phyloP scores from a whole-genome alignment of 2,888 invertebrate species.

The Pegoplata infirma region DNA sequence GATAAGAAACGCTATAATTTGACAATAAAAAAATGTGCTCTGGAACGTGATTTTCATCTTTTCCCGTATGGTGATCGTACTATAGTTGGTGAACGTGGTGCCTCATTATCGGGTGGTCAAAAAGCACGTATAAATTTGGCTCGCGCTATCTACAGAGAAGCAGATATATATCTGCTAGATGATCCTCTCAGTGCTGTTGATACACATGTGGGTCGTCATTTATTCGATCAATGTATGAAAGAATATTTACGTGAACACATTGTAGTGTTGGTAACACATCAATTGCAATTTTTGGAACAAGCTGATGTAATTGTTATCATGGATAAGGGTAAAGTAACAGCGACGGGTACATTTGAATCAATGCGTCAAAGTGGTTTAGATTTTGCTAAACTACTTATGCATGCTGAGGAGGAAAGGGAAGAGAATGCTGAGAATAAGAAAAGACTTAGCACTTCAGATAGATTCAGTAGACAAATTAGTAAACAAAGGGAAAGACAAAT shows the following conservation, averaged over 20 bases:
- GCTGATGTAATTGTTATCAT: conserved; percentile 80
- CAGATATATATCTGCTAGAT: conserved; percentile 92
- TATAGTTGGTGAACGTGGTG: conserved; percentile 88
- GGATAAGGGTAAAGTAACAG: conserved; percentile 75
- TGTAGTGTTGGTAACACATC: conserved; percentile 89
- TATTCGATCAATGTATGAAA: conserved; percentile 84
- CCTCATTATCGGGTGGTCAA: conserved; percentile 91
- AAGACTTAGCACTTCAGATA: conserved; percentile 47
- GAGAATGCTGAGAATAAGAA: conserved; percentile 62
- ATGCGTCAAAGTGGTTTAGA: conserved; percentile 86
- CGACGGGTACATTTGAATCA: conserved; percentile 85
- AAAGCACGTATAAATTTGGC: conserved; percentile 93
- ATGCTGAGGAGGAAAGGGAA: conserved; percentile 78
- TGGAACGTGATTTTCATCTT: conserved; percentile 80
- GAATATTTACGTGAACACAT: conserved; percentile 82
- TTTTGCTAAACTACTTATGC: conserved; percentile 85
- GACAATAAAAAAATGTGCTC: conserved; percentile 78
- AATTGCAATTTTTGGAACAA: conserved; percentile 86
- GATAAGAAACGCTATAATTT: conserved; percentile 81
- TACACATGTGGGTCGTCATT: conserved; percentile 91
- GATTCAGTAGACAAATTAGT: conserved; percentile 67
- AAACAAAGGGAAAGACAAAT: conserved; percentile 72
- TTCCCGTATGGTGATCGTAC: conserved; percentile 82
- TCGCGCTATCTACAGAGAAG: conserved; percentile 90
- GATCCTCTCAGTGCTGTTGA: conserved; percentile 96